Evolutionary conservation across 2,113 vertebrate species (phyloP), one percentile per base, ranked within the genome.

Genomic region (Dicerorhinus sumatrensis): DNA sequence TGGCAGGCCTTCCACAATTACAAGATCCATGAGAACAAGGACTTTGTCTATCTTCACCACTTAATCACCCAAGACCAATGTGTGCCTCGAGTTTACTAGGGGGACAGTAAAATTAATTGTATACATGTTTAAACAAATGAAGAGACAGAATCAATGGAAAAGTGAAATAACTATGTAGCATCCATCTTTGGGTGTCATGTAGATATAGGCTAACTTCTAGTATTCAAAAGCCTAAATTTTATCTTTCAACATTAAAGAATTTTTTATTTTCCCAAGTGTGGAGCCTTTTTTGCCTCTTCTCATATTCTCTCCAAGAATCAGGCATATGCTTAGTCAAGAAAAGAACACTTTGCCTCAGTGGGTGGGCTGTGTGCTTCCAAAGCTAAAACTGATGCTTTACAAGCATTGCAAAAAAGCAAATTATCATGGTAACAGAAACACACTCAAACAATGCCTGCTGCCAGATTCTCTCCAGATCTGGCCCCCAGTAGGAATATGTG

Each of bases 261-360:
- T 92, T 25, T 83, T 92, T 95, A 80, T 92, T 97, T 97, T 67
- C 48, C 58, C 36, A 94, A 97, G 39, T 65, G 18, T 75, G 63
- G 85, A 95, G 91, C 0, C 93, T 75, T 97, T 97, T 96, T 72
- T 25, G 91, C 69, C 81, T 96, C 94, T 94, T 62, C 31, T 87
- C 86, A 93, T 27, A 27, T 87, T 94, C 56, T 94, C n/a, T 98
- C 89, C 77, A 94, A 94, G 79, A 93, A 94, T 17, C 39, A 80
- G 82, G 77, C 96, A 97, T 97, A 97, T 97, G 96, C 82, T 97
- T 85, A 80, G 69, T 81, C 69, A 97, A 93, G 85, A 97, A 97
- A 97, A 95, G 96, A 98, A 95, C 96, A 97, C 93, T 96, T 94
- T 91, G 93, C 92, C 91, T 96, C 96, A 96, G 96, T 95, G 96